These are phyloP conservation scores for Chelonoidis abingdonii DNA, from an alignment of 2,113 vertebrate species.

Conservation along the genomic window DNA sequence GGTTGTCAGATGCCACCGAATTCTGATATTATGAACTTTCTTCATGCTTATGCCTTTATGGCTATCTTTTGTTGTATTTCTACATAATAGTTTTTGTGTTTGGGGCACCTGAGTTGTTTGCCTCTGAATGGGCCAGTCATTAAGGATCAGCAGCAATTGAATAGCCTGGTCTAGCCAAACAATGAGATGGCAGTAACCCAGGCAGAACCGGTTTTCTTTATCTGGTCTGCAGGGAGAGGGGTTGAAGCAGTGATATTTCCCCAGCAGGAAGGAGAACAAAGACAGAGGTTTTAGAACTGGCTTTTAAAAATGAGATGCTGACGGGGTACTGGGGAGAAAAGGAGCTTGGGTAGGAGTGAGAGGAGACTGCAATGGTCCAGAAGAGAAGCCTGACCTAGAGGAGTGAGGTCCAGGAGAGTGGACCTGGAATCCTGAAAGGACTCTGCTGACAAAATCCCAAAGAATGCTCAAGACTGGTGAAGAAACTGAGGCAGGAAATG, in stretches of 20 bases:
- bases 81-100: too few species aligned
- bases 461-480: neutral
- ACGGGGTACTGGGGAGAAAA: neutral
- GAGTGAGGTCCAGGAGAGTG: neutral
- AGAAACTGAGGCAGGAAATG: neutral
- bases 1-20: neutral
- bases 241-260: too few species aligned
- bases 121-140: too few species aligned
- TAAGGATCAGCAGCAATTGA: too few species aligned
- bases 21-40: neutral
- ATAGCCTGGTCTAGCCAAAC: too few species aligned
- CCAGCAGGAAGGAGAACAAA: neutral
- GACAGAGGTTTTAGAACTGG: neutral
- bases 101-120: too few species aligned
- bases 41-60: neutral
- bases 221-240: too few species aligned
- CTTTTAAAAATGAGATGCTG: neutral
- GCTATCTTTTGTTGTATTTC: neutral
- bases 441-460: neutral
- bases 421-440: neutral
- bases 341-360: neutral
- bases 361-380: neutral
- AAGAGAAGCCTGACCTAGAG: neutral
- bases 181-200: too few species aligned
- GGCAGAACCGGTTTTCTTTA: neutral